Conservation (phyloP, 92 coral and sea anemone species). For the Isaurus tuberculatus region DNA sequence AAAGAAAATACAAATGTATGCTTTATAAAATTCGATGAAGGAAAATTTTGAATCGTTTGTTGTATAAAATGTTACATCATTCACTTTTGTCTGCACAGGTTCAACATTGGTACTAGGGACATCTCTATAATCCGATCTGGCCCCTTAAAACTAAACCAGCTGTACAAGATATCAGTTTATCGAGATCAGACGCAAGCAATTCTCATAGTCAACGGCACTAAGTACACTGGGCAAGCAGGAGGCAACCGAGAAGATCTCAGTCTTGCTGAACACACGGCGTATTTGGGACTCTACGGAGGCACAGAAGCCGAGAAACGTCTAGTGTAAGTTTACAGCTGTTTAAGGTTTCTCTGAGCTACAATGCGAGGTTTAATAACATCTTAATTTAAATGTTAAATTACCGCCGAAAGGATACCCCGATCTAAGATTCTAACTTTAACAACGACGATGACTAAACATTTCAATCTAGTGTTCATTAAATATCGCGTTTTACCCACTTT, state of each 20-base stretch:
- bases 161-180: constrained; percentile 15
- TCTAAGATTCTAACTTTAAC: no score
- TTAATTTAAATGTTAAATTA: no score
- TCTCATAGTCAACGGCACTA: constrained; percentile 30
- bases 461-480: no score
- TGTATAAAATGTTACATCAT: not conserved
- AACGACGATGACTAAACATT: no score
- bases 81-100: constrained; percentile 5
- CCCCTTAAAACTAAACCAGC: not conserved
- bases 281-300: constrained; percentile 38
- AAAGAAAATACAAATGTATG: no score
- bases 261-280: constrained; percentile 18
- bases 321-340: constrained; percentile 9
- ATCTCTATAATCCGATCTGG: constrained; percentile 1
- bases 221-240: constrained; percentile 12
- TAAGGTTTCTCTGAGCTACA: no score
- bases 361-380: no score
- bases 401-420: no score
- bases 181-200: constrained; percentile 11
- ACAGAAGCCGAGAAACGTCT: not conserved
- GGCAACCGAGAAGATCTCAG: not conserved
- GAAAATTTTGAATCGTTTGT: not conserved
- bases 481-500: no score
- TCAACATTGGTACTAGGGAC: constrained; percentile 7
- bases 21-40: no score